Percentiles rank a stretch among this genome's conserved stretches.
phyloP scores from a whole-genome alignment of 2,113 vertebrate genomes.

The Actinemys pallida region DNA sequence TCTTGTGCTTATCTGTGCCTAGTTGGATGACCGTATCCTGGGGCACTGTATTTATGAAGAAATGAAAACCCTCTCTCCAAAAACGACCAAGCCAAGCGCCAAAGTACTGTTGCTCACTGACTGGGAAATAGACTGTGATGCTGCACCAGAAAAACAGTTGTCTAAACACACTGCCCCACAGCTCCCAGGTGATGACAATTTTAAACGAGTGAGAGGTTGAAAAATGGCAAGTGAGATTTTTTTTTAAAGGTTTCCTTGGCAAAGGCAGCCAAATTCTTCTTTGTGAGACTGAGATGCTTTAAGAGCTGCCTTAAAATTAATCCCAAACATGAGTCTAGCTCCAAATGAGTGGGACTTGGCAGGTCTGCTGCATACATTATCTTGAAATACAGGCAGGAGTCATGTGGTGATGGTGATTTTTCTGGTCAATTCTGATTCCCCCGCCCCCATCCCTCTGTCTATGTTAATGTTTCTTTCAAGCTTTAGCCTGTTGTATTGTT shows the following conservation, averaged over 20 bases:
- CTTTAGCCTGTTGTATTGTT: background rate
- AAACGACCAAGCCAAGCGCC: too few species aligned
- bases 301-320: constrained; percentile 64
- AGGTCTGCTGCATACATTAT: constrained; percentile 50
- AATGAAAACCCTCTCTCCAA: background rate
- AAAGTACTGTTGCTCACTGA: background rate
- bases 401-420: constrained; percentile 63
- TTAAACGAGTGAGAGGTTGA: constrained; percentile 49
- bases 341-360: constrained; percentile 65
- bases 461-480: constrained; percentile 34
- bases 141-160: background rate
- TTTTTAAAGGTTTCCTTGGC: constrained; percentile 52
- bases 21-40: background rate
- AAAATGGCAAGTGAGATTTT: constrained; percentile 57
- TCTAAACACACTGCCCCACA: fast-evolving
- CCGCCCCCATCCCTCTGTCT: background rate
- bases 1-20: background rate
- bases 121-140: background rate
- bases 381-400: constrained; percentile 66
- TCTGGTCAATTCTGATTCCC: constrained; percentile 61
- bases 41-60: background rate
- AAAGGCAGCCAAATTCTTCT: constrained; percentile 58
- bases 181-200: background rate
- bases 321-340: constrained; percentile 57
- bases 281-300: constrained; percentile 11